Conservation (phyloP, 2,797 vertebrate species). For the Selene dorsalis region DNA sequence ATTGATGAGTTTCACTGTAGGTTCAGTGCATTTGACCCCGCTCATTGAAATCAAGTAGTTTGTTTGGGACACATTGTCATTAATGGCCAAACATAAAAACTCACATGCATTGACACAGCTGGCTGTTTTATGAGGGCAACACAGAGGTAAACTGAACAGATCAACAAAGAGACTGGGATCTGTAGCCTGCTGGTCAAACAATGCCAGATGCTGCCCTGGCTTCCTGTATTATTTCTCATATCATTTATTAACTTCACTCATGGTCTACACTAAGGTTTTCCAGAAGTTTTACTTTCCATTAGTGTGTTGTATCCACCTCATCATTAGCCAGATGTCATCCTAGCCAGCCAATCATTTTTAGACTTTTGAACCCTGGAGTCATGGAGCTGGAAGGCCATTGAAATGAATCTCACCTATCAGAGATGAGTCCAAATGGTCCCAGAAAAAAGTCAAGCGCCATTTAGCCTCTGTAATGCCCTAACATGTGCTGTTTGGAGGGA, state of each 20-base stretch:
- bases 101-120: slow-evolving; percentile 69
- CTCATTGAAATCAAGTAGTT: slow-evolving; percentile 3
- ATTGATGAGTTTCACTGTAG: background rate
- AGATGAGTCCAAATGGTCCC: slow-evolving; percentile 36
- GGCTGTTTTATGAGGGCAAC: slow-evolving; percentile 68
- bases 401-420: slow-evolving; percentile 50
- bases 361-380: slow-evolving; percentile 32
- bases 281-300: slow-evolving; percentile 54
- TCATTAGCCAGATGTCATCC: slow-evolving; percentile 42
- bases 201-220: slow-evolving; percentile 70
- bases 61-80: slow-evolving; percentile 25
- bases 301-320: slow-evolving; percentile 39
- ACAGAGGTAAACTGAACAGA: slow-evolving; percentile 54
- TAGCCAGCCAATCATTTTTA: slow-evolving; percentile 30
- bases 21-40: slow-evolving; percentile 1
- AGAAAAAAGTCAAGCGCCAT: slow-evolving; percentile 58
- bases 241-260: slow-evolving; percentile 68
- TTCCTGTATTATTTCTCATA: slow-evolving; percentile 40
- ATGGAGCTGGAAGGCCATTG: slow-evolving; percentile 30
- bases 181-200: slow-evolving; percentile 65
- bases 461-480: slow-evolving; percentile 38
- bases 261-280: slow-evolving; percentile 54
- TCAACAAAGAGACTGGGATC: slow-evolving; percentile 49
- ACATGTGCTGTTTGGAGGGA: slow-evolving; percentile 61
- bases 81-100: slow-evolving; percentile 36